Evolutionary conservation across 2,113 vertebrate species (phyloP), one percentile per base, ranked within the genome.

Genomic region (Piaya cayana): DNA sequence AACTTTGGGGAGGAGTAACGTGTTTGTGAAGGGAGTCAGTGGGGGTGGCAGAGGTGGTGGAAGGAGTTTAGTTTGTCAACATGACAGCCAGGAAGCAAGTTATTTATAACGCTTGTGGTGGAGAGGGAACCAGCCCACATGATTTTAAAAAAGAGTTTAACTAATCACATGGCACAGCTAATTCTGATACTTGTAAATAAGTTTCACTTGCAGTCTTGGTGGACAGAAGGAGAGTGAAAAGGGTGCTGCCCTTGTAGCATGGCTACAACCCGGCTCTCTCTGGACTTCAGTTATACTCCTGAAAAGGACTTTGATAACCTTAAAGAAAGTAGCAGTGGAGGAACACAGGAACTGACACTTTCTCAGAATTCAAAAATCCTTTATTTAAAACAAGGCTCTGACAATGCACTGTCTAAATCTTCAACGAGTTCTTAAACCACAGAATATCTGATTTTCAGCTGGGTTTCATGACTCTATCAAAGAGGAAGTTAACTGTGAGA

Each of bases 41-140:
- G 93, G 70, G 87, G 87, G 95, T 68, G 92, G 95, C 3, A 2
- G 92, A 86, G 95, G 94, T 81, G 82, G 95, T 71, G 59, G 94
- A 94, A 96, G 93, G 70, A 91, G 93, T 86, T 94, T 55, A 93
- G 84, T 97, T 97, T 96, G 95, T 95, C 94, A 97, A 95, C 93
- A 95, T 1, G 21, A 45, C 75, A 93, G 75, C 81, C 95, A 95
- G 95, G 93, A 96, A 96, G 27, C 85, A 43, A 60, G 90, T 59
- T 97, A 96, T 95, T 86, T 77, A 87, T 93, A 91, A 86, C 23
- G 1, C 27, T 83, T 90, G 92, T 85, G 94, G 89, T 74, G 53
- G 56, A 95, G 90, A 94, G 60, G 75, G 95, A 85, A 67, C 45
- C 92, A 25, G 79, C 92, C 90, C 93, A 95, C 85, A 4, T 32